Evolutionary conservation across 2,113 vertebrate species (phyloP), one percentile per base, ranked within the genome.

Genomic region (Macquaria australasica): DNA sequence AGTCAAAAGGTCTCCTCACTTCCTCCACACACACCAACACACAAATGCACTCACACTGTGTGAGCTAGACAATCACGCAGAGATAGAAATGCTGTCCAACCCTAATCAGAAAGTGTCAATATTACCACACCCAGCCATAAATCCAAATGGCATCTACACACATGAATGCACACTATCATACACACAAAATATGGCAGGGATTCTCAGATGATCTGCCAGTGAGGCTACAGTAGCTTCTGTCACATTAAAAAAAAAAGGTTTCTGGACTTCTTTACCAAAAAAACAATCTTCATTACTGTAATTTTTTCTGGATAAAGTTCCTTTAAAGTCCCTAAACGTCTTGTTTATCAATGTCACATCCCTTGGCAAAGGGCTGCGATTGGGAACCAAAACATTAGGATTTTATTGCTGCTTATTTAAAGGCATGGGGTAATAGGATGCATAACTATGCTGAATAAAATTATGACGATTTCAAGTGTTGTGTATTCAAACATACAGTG

Each of bases 151-250:
- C 1, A 79, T 23, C 23, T 25, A 2, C 62, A 59, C n/a, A 48
- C 20, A 34, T 50, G 25, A 15, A 62, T 10, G 25, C 41, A 62
- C 62, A 71, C 16, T 18, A 20, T 15, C 37, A 20, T 15, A 5
- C n/a, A 31, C 25, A 55, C 5, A 84, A 68, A 76, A 88, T 83
- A 81, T 59, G 75, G 78, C 73, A 70, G 67, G 39, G 39, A 81
- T 82, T 56, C 64, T 80, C 37, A 62, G 16, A 62, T 78, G 58
- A 45, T 74, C 9, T 79, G 69, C 16, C 34, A 55, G 53, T 12
- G 67, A 87, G 72, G 10, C 8, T 60, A 62, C 4, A 62, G 73
- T 18, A n/a, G 21, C 45, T 11, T 66, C 45, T 25, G 21, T 53
- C 21, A 53, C 28, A 77, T 77, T 20, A 39, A 63, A 37, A 51